Evolutionary conservation across 2,888 invertebrate species (phyloP), one percentile per base, ranked within the genome.

Genomic region (Axea sp.): DNA sequence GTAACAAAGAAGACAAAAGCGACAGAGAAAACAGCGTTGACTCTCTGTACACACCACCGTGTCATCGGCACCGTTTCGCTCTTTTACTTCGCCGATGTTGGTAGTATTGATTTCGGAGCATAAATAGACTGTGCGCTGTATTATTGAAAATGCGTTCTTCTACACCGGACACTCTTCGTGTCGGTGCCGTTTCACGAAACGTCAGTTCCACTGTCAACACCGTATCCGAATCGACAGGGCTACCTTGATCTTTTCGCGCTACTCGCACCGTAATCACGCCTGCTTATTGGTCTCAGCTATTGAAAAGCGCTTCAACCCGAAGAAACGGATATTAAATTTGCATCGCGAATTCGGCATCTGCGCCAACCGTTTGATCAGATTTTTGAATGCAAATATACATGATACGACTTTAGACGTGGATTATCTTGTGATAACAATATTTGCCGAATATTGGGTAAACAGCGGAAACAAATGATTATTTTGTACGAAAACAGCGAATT

Each of bases 51-150:
- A 3, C 0, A 7, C 19, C 19, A 19, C 11, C 22, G 41, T n/a
- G n/a, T n/a, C 67, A 14, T 33, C 59, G 43, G 43, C 43, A 49
- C 28, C 59, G 33, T 51, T 62, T 53, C 76, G 47, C 39, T 45
- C 55, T 71, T 51, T 69, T 30, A 51, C 68, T 28, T 51, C 17
- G 57, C 30, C 67, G 49, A 57, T 71, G 64, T 71, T 51, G 79
- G 73, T 77, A 78, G 81, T 85, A 86, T 86, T 86, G 86, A 86
- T 86, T 86, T 84, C 81, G 78, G 64, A 73, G 82, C 85, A 86
- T 85, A 86, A 86, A 86, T 86, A 86, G 85, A 86, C 83, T 80
- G 75, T 78, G 77, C 81, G 82, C 83, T 86, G 81, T 84, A 86
- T 86, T 87, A 86, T 86, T 86, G 86, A 86, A 85, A 84, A 85